These are phyloP conservation scores for Cantharis rufa DNA, from an alignment of 2,888 invertebrate genomes.

Conservation along the genomic window DNA sequence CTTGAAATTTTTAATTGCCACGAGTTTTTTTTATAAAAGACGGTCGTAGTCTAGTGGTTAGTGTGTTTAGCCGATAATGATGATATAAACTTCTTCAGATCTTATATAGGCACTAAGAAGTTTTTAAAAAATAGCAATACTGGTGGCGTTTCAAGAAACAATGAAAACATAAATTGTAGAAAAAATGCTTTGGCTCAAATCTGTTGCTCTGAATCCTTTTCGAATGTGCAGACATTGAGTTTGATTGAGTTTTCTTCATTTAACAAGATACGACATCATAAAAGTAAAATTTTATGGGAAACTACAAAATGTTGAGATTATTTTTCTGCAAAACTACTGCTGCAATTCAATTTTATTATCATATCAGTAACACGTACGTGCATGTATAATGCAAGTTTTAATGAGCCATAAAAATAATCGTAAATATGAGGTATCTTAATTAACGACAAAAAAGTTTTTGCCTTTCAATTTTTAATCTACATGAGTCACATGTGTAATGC, in stretches of 20 bases:
- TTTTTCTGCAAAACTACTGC: neutral
- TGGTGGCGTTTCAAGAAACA: too few relatives aligned
- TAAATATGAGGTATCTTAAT: neutral
- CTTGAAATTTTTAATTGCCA: too few relatives aligned
- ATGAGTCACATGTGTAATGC: conserved; percentile 1
- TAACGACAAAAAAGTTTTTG: neutral
- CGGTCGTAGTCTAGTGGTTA: too few relatives aligned
- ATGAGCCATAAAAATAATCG: neutral
- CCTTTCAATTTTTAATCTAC: neutral
- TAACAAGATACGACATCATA: neutral
- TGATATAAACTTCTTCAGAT: too few relatives aligned
- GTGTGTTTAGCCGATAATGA: too few relatives aligned
- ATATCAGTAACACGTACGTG: neutral
- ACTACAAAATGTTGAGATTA: neutral
- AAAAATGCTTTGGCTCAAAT: neutral
- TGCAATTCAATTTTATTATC: neutral
- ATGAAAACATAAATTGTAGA: too few relatives aligned
- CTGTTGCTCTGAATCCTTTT: neutral
- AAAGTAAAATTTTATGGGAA: neutral
- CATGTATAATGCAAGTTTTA: neutral
- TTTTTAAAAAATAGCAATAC: too few relatives aligned
- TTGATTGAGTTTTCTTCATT: neutral
- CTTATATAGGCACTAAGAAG: too few relatives aligned
- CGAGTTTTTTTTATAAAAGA: too few relatives aligned
- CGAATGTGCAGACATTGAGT: neutral